phyloP scores from a whole-genome alignment of 2,888 invertebrate species.

The Mythimna lalbum region DNA sequence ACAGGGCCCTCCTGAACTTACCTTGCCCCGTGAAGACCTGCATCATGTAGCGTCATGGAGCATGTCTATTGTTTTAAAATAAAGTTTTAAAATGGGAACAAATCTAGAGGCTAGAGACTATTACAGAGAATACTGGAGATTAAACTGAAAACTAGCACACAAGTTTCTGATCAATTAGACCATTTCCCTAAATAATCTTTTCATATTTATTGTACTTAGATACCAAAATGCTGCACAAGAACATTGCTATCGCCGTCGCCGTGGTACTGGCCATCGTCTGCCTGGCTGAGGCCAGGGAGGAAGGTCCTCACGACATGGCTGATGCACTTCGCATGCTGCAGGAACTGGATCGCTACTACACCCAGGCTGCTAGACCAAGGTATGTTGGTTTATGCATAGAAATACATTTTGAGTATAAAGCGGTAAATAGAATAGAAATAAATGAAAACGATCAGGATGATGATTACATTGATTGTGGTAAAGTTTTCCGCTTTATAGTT shows the following conservation, averaged over 20 bases:
- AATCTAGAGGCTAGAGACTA: neutral
- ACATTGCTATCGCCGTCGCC: slow-evolving; percentile 78
- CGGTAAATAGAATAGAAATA: neutral
- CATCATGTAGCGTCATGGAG: too few species aligned
- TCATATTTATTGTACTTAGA: slow-evolving; percentile 51
- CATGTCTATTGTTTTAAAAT: neutral
- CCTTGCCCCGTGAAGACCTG: too few species aligned
- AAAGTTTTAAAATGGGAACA: neutral
- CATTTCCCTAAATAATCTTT: neutral
- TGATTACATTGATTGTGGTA: neutral
- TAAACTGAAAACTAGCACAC: neutral
- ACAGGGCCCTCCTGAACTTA: too few species aligned
- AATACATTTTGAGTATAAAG: slow-evolving; percentile 13
- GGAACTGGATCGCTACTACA: slow-evolving; percentile 92
- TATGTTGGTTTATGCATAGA: slow-evolving; percentile 71
- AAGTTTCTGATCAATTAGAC: neutral
- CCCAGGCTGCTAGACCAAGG: slow-evolving; percentile 93
- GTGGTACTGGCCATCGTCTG: slow-evolving; percentile 81
- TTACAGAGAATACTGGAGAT: neutral
- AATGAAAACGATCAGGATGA: neutral
- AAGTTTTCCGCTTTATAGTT: neutral
- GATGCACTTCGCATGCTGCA: slow-evolving; percentile 93
- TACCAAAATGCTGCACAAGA: slow-evolving; percentile 85
- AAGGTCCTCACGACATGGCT: slow-evolving; percentile 91
- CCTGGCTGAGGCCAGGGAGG: slow-evolving; percentile 83